A percentile compares a stretch with the other conserved stretches of the same genome.
These are phyloP conservation scores for Platycercus adscitus DNA, from an alignment of 2,113 vertebrate genomes.

Conservation along the genomic window DNA sequence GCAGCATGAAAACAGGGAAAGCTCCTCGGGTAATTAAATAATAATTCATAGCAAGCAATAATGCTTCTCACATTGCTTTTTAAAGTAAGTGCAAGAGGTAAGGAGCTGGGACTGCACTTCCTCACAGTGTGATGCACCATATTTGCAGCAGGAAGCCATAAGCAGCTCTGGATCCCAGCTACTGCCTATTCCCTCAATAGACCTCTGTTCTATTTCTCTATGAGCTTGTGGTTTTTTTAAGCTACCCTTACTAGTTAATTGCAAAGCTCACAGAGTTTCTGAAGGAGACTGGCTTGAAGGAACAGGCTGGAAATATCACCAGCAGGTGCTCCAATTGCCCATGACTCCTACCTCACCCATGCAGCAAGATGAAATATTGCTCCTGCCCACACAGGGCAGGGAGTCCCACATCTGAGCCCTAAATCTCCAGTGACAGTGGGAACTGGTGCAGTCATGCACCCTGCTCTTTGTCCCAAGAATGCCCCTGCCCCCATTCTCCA, in stretches of 20 bases:
- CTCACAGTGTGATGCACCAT: accelerated
- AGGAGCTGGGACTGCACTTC: neutral
- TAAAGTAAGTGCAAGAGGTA: neutral
- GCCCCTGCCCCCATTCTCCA: neutral
- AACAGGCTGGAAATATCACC: neutral
- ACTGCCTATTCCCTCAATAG: neutral
- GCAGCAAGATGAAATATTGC: neutral
- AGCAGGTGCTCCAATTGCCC: neutral
- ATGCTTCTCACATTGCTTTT: neutral
- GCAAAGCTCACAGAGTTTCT: neutral
- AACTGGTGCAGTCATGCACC: neutral
- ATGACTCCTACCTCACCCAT: neutral
- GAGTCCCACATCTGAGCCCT: neutral
- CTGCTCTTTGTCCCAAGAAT: neutral
- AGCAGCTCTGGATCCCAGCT: neutral
- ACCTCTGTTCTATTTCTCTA: neutral
- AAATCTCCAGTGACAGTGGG: neutral
- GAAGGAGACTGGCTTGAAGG: neutral
- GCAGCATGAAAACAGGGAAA: neutral
- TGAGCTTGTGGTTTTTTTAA: neutral
- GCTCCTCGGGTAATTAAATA: neutral
- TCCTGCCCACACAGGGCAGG: neutral
- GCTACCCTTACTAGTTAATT: neutral
- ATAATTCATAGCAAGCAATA: neutral
- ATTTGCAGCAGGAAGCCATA: neutral